Conservation (phyloP, 2,888 invertebrate species). For the Latheticus oryzae region DNA sequence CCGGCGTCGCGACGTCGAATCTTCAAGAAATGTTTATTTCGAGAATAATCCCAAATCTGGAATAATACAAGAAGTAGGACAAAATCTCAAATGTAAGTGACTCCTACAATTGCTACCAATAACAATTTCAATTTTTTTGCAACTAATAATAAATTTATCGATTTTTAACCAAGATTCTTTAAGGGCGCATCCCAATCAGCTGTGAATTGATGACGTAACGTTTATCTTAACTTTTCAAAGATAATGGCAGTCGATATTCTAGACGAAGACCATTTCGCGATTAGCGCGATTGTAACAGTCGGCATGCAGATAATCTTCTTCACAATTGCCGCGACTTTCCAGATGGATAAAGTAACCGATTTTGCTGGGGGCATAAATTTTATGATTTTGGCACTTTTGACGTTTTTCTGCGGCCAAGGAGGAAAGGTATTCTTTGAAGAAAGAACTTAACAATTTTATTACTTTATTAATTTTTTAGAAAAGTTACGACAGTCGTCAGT, state of each 20-base stretch:
- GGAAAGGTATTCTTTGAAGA: slow-evolving; percentile 67
- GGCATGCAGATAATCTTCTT: slow-evolving; percentile 90
- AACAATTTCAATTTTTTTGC: too few species aligned
- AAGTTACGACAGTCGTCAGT: slow-evolving; percentile 86
- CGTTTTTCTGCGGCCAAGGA: slow-evolving; percentile 87
- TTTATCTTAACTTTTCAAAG: too few species aligned
- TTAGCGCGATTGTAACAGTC: slow-evolving; percentile 87
- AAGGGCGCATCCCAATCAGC: too few species aligned
- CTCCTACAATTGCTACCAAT: too few species aligned
- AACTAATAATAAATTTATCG: too few species aligned
- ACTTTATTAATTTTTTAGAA: slow-evolving; percentile 60
- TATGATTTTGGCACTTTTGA: slow-evolving; percentile 87
- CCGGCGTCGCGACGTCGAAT: slow-evolving; percentile 19
- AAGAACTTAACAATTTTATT: slow-evolving; percentile 9
- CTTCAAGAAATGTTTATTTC: slow-evolving; percentile 18
- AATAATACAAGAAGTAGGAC: too few species aligned
- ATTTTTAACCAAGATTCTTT: too few species aligned
- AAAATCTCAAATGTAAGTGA: too few species aligned
- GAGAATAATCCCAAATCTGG: too few species aligned
- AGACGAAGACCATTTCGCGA: slow-evolving; percentile 86
- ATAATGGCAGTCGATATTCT: slow-evolving; percentile 80
- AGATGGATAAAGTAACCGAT: slow-evolving; percentile 92
- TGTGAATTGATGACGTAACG: too few species aligned
- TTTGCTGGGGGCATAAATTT: slow-evolving; percentile 95
- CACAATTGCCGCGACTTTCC: slow-evolving; percentile 84